Percentiles rank a stretch among this genome's conserved stretches.
Conservation (phyloP, 2,888 invertebrate species). For the Scaptomyza reducta region DNA sequence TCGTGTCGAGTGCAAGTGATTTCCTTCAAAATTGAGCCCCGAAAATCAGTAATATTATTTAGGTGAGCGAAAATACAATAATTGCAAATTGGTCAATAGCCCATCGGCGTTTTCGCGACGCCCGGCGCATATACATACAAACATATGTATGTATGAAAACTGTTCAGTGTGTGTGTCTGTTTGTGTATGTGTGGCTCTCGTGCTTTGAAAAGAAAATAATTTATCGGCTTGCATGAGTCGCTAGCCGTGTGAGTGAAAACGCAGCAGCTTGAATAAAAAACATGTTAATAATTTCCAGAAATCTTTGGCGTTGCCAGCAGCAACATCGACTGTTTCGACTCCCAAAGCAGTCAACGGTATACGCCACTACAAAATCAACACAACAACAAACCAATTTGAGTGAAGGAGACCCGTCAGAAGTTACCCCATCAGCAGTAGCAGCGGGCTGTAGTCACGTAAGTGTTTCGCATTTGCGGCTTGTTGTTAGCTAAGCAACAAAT, state of each 20-base stretch:
- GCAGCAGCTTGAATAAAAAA: conserved; percentile 46
- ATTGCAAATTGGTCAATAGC: conserved; percentile 41
- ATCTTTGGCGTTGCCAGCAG: conserved; percentile 60
- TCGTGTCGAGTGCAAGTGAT: conserved; percentile 1
- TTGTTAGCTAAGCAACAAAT: conserved; percentile 3
- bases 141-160: background rate
- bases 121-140: conserved; percentile 56
- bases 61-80: conserved; percentile 33
- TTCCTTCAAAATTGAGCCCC: background rate
- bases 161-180: conserved; percentile 15
- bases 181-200: conserved; percentile 53
- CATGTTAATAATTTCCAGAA: conserved; percentile 77
- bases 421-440: conserved; percentile 31
- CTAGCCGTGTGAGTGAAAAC: conserved; percentile 18
- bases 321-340: conserved; percentile 57
- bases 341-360: conserved; percentile 41
- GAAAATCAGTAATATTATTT: conserved; percentile 2
- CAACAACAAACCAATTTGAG: conserved; percentile 27
- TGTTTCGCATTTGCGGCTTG: conserved; percentile 26
- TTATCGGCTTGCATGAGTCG: conserved; percentile 35
- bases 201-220: conserved; percentile 52
- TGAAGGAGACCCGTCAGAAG: conserved; percentile 24
- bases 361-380: conserved; percentile 30
- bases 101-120: conserved; percentile 74
- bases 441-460: conserved; percentile 75